phyloP scores from a whole-genome alignment of 2,797 vertebrate species.

The Alosa sapidissima region DNA sequence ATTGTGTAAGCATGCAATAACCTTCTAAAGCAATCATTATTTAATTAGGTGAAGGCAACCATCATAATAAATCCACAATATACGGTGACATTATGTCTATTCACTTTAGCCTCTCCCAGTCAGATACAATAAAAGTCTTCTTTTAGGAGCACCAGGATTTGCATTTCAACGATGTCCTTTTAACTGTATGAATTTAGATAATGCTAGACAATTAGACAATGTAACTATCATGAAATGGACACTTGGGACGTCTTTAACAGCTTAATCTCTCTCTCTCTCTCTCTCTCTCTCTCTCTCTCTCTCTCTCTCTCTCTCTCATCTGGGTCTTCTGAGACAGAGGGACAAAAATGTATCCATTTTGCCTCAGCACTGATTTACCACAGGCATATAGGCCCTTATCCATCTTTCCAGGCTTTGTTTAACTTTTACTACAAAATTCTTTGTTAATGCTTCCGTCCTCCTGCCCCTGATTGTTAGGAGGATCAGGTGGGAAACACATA shows the following conservation, averaged over 20 bases:
- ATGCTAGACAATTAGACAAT: background rate
- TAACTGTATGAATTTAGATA: background rate
- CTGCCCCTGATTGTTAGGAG: background rate
- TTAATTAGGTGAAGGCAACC: background rate
- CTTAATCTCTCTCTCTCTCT: background rate
- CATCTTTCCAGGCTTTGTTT: background rate
- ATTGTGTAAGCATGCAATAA: background rate
- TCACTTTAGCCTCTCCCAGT: background rate
- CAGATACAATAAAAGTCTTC: background rate
- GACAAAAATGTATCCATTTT: too few species aligned
- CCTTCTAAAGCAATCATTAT: background rate
- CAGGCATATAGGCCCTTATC: background rate
- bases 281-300: background rate
- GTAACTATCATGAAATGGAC: background rate
- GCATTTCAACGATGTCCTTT: conserved; percentile 6
- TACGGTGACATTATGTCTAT: background rate
- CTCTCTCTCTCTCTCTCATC: background rate
- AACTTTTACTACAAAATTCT: background rate
- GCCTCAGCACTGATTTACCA: background rate
- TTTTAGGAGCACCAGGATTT: background rate
- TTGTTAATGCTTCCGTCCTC: background rate
- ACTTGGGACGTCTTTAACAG: background rate
- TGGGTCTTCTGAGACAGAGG: background rate
- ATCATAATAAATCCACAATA: background rate
- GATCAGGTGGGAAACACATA: background rate